Percentiles rank a stretch among this genome's conserved stretches.
Conservation (phyloP, 2,888 invertebrate genomes). For the Drosophila niveifrons region DNA sequence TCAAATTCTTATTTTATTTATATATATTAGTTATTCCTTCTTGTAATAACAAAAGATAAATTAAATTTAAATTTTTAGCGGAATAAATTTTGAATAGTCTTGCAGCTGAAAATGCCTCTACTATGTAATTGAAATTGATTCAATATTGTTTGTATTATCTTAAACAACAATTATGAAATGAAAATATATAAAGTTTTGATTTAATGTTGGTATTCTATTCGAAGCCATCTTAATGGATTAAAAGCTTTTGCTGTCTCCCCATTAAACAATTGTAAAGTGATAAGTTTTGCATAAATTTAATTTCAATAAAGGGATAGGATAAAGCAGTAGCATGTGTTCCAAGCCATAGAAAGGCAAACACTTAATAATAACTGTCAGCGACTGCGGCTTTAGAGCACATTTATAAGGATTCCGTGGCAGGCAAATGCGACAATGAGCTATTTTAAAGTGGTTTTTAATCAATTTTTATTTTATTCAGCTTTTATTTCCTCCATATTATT, state of each 20-base stretch:
- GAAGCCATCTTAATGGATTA: too few relatives aligned
- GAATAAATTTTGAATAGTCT: too few relatives aligned
- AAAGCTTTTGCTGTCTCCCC: not conserved
- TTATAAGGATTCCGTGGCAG: constrained; percentile 42
- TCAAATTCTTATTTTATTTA: too few relatives aligned
- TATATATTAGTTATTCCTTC: too few relatives aligned
- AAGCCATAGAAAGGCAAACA: not conserved
- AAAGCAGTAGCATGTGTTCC: not conserved
- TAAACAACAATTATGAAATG: too few relatives aligned
- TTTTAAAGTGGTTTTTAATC: constrained; percentile 76
- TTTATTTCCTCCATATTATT: not conserved
- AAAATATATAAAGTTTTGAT: too few relatives aligned
- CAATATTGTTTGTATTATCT: too few relatives aligned
- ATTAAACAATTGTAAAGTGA: not conserved
- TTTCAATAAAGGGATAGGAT: not conserved
- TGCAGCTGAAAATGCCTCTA: too few relatives aligned
- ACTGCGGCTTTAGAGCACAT: constrained; percentile 25
- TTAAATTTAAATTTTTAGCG: too few relatives aligned
- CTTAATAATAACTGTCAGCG: constrained; percentile 21
- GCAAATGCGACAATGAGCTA: constrained; percentile 64
- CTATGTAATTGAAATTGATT: too few relatives aligned
- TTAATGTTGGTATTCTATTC: too few relatives aligned
- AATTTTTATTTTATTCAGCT: constrained; percentile 54
- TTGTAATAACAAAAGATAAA: too few relatives aligned
- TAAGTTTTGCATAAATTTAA: not conserved